Conservation (phyloP, 2,113 vertebrate genomes). For the Papio anubis region DNA sequence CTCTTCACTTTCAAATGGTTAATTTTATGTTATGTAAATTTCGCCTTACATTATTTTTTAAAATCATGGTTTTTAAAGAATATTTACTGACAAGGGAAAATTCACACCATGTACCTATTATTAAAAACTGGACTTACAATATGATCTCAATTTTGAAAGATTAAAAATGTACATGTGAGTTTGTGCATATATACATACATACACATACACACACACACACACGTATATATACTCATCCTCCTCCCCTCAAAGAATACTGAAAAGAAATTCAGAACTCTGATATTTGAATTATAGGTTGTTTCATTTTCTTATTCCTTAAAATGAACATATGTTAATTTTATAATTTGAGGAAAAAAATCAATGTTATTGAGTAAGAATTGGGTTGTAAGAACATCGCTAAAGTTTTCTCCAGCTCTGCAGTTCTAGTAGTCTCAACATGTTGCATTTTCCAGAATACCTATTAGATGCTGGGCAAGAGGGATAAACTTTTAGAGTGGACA, state of each 20-base stretch:
- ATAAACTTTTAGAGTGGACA: background rate
- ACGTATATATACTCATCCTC: background rate
- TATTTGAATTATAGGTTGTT: conserved; percentile 10
- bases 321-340: background rate
- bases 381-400: background rate
- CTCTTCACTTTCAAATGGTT: background rate
- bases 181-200: background rate
- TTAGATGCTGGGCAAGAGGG: background rate
- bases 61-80: background rate
- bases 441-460: background rate
- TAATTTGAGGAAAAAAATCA: background rate
- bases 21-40: background rate
- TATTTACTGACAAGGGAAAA: background rate
- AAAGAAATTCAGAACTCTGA: conserved; percentile 19
- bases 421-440: background rate
- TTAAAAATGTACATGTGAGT: background rate
- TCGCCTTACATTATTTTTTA: background rate
- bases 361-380: background rate
- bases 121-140: background rate
- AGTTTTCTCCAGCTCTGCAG: background rate
- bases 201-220: background rate
- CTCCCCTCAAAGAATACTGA: background rate
- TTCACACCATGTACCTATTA: background rate
- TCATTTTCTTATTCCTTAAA: conserved; percentile 20
- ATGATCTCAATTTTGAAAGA: background rate